A percentile compares a stretch with the other conserved stretches of the same genome.
Conservation (phyloP, 2,113 vertebrate genomes). For the Chlamydotis undulata region DNA sequence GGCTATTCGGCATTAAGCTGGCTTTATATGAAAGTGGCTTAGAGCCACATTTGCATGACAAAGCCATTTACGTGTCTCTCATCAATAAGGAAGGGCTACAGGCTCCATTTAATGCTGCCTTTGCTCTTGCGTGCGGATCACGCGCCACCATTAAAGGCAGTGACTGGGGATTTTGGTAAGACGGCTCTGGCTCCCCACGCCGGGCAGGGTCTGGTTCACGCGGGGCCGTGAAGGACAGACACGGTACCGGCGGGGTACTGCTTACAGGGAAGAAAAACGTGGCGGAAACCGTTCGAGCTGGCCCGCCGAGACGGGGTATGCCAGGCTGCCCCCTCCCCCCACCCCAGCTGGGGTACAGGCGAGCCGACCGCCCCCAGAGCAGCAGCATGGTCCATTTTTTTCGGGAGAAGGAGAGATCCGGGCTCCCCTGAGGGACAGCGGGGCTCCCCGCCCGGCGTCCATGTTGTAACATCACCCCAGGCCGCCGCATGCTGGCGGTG, state of each 20-base stretch:
- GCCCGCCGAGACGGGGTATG: too few relatives aligned
- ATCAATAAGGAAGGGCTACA: neutral
- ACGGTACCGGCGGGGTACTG: neutral
- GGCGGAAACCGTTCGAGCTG: too few relatives aligned
- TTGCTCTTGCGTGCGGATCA: neutral
- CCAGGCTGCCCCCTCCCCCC: too few relatives aligned
- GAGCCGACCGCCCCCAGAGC: too few relatives aligned
- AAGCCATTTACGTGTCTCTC: conserved; percentile 28
- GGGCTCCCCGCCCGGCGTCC: too few relatives aligned
- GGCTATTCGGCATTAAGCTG: conserved; percentile 1
- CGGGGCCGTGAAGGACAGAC: neutral
- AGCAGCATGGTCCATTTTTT: too few relatives aligned
- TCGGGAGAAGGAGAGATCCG: too few relatives aligned
- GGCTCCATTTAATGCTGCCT: neutral
- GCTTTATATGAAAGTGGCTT: conserved; percentile 53
- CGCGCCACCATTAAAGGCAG: neutral
- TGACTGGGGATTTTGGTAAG: neutral
- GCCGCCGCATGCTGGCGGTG: too few relatives aligned
- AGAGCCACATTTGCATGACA: conserved; percentile 62
- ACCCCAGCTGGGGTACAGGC: too few relatives aligned
- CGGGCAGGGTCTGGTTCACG: rapidly evolving
- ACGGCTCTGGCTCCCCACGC: rapidly evolving
- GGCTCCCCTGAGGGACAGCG: too few relatives aligned
- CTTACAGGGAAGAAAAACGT: neutral
- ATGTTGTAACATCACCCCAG: too few relatives aligned